Base-by-base conservation (phyloP, 2,888 invertebrate genomes). In the Lampropteryx suffumata region DNA sequence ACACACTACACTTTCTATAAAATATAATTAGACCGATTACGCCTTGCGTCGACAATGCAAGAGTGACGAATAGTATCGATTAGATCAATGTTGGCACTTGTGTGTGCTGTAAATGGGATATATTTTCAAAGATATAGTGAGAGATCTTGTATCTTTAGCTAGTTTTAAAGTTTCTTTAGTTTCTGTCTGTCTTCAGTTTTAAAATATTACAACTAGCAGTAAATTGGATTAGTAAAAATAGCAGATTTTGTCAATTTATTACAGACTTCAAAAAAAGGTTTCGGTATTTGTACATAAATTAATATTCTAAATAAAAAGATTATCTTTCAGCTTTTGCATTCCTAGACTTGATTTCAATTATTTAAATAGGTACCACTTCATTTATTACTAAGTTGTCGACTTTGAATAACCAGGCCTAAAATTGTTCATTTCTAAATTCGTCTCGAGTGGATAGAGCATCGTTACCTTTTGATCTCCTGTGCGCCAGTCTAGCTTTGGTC, bases 401-500 rank as follows among this genome's bases (percentile, higher is more conserved):
- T 30, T 11, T 11, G 28, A 11, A 24, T 39, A 1, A 8, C 12
- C 42, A 10, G 8, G 14, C 32, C 30, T 32, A 37, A 29, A 5
- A 46, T 26, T 44, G 32, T 39, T 11, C 28, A 39, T 32, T 13
- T 45, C 46, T 51, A 37, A 42, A 36, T 50, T 48, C 40, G 44
- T 60, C 62, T 67, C 62, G 58, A 73, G 64, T 69, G 64, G 55
- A 55, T 59, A 58, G 60, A 58, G 62, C 65, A 62, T 76, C 75
- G 61, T 77, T 79, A 81, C 80, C 83, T 80, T 84, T 84, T 85
- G 81, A 86, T 87, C 85, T 86, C 81, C 64, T 82, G 79, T 81
- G 69, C 73, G 69, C 68, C 77, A 73, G 81, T 74, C 75, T 72
- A 73, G 77, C 69, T 80, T 82, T 83, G 82, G 85, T 84, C 86